Percentiles rank a stretch among this genome's conserved stretches.
phyloP scores from a whole-genome alignment of 2,113 vertebrate genomes.

The Sterna hirundo region DNA sequence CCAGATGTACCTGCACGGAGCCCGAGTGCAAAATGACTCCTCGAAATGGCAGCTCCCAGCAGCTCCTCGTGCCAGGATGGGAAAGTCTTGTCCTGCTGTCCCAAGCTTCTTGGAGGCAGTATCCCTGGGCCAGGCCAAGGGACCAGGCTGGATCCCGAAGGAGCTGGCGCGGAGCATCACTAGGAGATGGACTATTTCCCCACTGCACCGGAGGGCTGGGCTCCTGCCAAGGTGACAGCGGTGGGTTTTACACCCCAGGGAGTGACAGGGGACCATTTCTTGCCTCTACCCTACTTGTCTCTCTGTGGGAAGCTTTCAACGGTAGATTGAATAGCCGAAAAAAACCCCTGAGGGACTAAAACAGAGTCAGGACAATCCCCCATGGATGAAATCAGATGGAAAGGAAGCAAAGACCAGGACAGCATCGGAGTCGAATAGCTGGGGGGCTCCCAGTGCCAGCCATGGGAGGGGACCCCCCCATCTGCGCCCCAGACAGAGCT shows the following conservation, averaged over 20 bases:
- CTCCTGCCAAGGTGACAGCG: background rate
- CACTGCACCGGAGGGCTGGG: background rate
- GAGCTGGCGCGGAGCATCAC: accelerated
- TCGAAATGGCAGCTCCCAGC: background rate
- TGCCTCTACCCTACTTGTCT: background rate
- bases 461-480: accelerated
- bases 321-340: accelerated
- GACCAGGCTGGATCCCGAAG: background rate
- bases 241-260: background rate
- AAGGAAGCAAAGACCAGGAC: background rate
- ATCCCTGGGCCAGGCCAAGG: background rate
- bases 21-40: background rate
- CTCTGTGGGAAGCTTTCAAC: background rate
- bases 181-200: background rate
- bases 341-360: background rate
- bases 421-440: background rate
- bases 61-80: background rate
- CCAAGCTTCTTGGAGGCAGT: background rate
- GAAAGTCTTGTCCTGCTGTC: background rate
- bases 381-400: background rate
- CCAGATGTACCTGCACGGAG: accelerated
- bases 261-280: background rate
- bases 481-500: background rate
- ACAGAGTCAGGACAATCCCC: background rate
- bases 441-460: background rate